Base-by-base conservation (phyloP, 2,888 invertebrate species). In the Anoplius nigerrimus region DNA sequence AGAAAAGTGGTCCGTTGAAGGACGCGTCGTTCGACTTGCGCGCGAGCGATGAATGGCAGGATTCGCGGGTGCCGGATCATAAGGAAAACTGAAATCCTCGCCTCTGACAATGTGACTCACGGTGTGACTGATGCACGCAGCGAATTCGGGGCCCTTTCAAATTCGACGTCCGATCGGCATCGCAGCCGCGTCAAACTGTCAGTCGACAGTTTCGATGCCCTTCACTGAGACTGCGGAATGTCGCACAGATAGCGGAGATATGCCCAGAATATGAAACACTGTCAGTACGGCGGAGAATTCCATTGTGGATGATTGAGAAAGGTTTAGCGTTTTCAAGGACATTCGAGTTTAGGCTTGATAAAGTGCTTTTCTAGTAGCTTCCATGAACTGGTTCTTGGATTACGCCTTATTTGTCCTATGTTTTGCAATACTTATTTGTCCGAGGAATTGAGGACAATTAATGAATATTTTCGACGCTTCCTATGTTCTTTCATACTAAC, bases 1-100 rank as follows among this genome's bases (percentile, higher is more conserved):
- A 75, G 71, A 73, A 71, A 75, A 73, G 69, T 68, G 67, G 57
- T 57, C 34, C 59, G 67, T 54, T 69, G 75, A 77, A 75, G 75
- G 75, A 75, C 69, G 69, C 56, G 58, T 62, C 45, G 53, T 65
- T 48, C 58, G 59, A 70, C 66, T 63, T 66, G 58, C 63, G 64
- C 61, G 62, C 62, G 62, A 69, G 71, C 71, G 58, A 64, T 67
- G 75, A 71, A 75, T 68, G 11, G 66, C 73, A 60, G 63, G 64
- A 71, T 78, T 71, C 70, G 66, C 61, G 4, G 11, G 34, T n/a
- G 60, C 46, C 46, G 57, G 68, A 69, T 70, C 46, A 45, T 56
- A 74, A 68, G 65, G 64, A 66, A 70, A 78, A 71, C 66, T 68
- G 20, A 6, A 34, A 34, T 34, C 34, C 34, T 34, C 34, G 11